Evolutionary conservation across 2,888 invertebrate species (phyloP).

Genomic region (Agrochola circellaris): DNA sequence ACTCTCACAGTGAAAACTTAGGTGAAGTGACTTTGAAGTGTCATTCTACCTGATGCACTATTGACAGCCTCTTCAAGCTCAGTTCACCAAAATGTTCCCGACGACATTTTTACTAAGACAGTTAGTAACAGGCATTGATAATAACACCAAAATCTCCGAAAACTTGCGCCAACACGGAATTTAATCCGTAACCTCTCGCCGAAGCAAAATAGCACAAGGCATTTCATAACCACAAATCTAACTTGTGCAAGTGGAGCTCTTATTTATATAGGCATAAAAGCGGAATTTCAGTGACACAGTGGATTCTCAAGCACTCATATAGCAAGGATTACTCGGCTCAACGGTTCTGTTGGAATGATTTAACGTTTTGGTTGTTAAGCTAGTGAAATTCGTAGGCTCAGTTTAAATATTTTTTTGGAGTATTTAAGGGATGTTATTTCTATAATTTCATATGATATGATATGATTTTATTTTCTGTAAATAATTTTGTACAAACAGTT

Average conservation of each 20-base stretch:
- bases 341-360: conserved; percentile 68
- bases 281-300: conserved; percentile 57
- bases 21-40: not conserved
- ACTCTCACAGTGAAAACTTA: too few species aligned
- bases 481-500: too few species aligned
- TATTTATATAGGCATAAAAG: conserved; percentile 63
- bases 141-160: conserved; percentile 42
- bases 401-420: conserved; percentile 23
- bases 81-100: not conserved
- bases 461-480: too few species aligned
- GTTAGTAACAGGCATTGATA: not conserved
- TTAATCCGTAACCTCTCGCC: conserved; percentile 77
- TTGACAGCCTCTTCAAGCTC: not conserved
- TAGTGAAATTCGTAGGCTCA: conserved; percentile 50
- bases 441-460: not conserved
- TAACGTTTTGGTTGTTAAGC: conserved; percentile 61
- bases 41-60: not conserved
- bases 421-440: not conserved
- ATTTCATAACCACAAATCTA: conserved; percentile 78
- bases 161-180: conserved; percentile 72
- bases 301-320: conserved; percentile 61
- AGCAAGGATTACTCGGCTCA: conserved; percentile 69
- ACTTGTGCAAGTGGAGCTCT: conserved; percentile 53
- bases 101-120: not conserved
- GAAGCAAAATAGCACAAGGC: conserved; percentile 77